Percentiles rank a stretch among this genome's conserved stretches.
These are phyloP conservation scores for Zoanthus sociatus DNA, from an alignment of 92 coral and sea anemone genomes.

Conservation along the genomic window DNA sequence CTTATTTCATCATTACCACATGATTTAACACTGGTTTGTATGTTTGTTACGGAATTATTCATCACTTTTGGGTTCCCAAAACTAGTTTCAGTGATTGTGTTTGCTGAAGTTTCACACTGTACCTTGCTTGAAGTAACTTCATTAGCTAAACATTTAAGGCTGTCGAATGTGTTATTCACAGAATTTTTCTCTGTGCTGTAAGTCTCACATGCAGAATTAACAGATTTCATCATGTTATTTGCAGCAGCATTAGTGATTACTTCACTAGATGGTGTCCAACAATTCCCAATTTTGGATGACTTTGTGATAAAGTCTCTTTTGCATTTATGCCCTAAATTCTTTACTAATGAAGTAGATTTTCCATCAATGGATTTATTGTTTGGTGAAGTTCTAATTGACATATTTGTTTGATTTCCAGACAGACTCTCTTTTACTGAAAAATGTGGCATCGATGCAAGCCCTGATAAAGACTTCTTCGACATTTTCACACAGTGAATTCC, in stretches of 20 bases:
- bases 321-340: neutral
- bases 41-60: neutral
- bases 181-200: neutral
- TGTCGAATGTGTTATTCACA: neutral
- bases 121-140: conserved; percentile 2
- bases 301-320: neutral
- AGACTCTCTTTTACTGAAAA: conserved; percentile 14
- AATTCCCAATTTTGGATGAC: neutral
- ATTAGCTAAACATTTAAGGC: neutral
- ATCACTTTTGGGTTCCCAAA: neutral
- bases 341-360: neutral
- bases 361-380: neutral
- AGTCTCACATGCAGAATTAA: neutral
- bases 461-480: conserved; percentile 9
- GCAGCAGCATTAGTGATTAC: neutral
- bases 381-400: neutral
- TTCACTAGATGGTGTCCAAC: neutral
- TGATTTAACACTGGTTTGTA: neutral
- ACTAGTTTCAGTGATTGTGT: neutral
- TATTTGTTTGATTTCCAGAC: conserved; percentile 4
- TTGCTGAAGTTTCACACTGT: neutral
- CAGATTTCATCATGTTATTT: neutral
- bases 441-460: neutral
- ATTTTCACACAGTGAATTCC: conserved; percentile 44
- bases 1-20: neutral